A percentile compares a stretch with the other conserved stretches of the same genome.
Conservation (phyloP, 2,888 invertebrate species). For the Rhynchonema sp. region DNA sequence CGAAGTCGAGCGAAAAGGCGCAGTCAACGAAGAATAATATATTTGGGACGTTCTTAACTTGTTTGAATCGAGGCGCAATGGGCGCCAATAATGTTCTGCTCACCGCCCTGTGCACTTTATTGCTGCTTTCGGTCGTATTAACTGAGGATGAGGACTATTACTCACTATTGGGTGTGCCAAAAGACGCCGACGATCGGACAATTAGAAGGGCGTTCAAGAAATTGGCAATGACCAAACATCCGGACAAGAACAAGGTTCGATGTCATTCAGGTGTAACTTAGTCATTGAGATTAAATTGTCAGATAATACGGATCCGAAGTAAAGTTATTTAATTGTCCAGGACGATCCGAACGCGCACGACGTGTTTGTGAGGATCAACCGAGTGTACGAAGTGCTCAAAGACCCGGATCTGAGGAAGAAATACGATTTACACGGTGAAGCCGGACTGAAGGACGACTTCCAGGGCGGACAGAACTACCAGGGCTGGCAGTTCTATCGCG, state of each 20-base stretch:
- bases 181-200: slow-evolving; percentile 47
- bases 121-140: background rate
- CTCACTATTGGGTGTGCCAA: slow-evolving; percentile 45
- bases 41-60: too few relatives aligned
- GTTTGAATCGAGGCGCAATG: too few relatives aligned
- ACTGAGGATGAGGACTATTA: slow-evolving; percentile 39
- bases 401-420: slow-evolving; percentile 55
- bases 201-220: slow-evolving; percentile 58
- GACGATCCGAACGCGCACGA: slow-evolving; percentile 51
- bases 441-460: slow-evolving; percentile 42
- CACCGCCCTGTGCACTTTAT: too few relatives aligned
- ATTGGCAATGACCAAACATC: slow-evolving; percentile 50
- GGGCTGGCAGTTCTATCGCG: slow-evolving; percentile 56
- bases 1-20: too few relatives aligned
- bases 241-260: slow-evolving; percentile 45
- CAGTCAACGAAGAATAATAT: too few relatives aligned
- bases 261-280: slow-evolving; percentile 1
- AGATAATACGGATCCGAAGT: background rate
- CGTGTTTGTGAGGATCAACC: slow-evolving; percentile 54
- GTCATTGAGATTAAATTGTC: background rate
- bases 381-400: slow-evolving; percentile 66
- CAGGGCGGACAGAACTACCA: slow-evolving; percentile 48
- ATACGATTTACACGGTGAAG: slow-evolving; percentile 56
- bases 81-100: too few relatives aligned
- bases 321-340: slow-evolving; percentile 33